Conservation (phyloP, 2,797 vertebrate genomes). For the Myotis pilosus region DNA sequence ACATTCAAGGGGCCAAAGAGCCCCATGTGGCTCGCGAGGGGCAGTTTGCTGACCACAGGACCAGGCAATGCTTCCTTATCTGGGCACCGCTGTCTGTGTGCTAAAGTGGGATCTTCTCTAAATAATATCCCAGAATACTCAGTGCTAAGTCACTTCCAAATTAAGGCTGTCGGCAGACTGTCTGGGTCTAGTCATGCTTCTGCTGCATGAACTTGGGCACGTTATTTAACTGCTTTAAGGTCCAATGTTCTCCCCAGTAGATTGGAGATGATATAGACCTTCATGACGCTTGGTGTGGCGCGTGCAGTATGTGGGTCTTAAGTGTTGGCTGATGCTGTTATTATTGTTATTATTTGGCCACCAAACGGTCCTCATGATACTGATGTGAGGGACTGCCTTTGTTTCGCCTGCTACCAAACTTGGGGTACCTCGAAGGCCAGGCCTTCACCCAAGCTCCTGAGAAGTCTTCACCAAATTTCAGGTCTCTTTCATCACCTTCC, state of each 20-base stretch:
- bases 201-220: not conserved
- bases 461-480: not conserved
- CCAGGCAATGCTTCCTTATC: not conserved
- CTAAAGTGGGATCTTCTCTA: not conserved
- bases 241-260: not conserved
- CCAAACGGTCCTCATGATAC: not conserved
- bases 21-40: no score
- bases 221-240: not conserved
- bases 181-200: not conserved
- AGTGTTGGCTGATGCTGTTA: not conserved
- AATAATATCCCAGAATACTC: not conserved
- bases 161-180: not conserved
- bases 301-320: not conserved
- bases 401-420: not conserved
- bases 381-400: not conserved
- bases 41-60: no score
- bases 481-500: not conserved
- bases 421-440: not conserved
- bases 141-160: not conserved
- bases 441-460: not conserved
- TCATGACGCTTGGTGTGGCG: fast-evolving
- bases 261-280: not conserved
- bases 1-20: no score
- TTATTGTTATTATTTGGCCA: not conserved
- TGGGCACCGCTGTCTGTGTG: not conserved